Evolutionary conservation across 1,140 invertebrate species (phyloP), one percentile per base, ranked within the genome.

Genomic region (Anastatus disparis): DNA sequence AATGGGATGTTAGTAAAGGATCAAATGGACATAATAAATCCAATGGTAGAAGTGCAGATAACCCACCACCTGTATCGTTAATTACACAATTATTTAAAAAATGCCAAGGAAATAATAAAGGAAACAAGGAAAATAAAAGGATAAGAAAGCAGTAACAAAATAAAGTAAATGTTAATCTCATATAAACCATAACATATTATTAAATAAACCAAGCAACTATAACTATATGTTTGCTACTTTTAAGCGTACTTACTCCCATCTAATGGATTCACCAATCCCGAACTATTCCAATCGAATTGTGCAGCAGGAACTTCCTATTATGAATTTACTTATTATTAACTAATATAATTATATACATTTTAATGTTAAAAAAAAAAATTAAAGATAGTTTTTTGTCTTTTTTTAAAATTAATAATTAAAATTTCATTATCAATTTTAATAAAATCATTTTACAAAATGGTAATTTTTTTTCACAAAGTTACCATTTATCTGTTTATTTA

Each of bases 211-310:
- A 40, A 55, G 15, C 22, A 50, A 38, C 44, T 22, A 10, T 56
- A 20, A 20, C 6, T 38, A 64, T 38, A 26, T 62, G 3, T 26
- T 44, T 13, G 20, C 24, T 2, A 40, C 1, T 26, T 26, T 31
- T 13, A 22, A 26, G 62, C 68, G 79, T 85, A 89, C 89, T 89
- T 87, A 91, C 90, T 84, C 75, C 80, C 86, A 81, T 91, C 90
- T 71, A 91, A 82, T 61, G 90, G 89, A 85, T 91, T 91, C 17
- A 88, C 85, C 56, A 92, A 81, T 44, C 90, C 90, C 73, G 89
- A 88, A 78, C 86, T 87, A 74, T 85, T 89, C 89, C 90, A 91
- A 81, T 91, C 90, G 78, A 91, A 91, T 76, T 91, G 87, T 52
- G 87, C 89, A 59, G 87, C 88, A 70, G 90, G 89, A 75, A 90